A percentile compares a stretch with the other conserved stretches of the same genome.
Conservation (phyloP, 2,113 vertebrate genomes). For the Xiphophorus hellerii region DNA sequence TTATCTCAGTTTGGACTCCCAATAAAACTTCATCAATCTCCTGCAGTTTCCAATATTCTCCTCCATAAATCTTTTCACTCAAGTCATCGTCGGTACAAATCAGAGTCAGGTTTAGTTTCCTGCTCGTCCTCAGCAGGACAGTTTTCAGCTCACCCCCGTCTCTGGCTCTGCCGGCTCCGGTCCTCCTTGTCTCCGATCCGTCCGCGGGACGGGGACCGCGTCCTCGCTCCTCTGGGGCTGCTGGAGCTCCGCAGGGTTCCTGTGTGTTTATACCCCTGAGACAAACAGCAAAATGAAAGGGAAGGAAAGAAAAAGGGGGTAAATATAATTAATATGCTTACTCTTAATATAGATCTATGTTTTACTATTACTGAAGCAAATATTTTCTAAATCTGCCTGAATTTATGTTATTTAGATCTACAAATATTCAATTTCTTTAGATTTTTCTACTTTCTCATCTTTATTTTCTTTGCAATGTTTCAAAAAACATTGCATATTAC, state of each 20-base stretch:
- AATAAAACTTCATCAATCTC: too few species aligned
- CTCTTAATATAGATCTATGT: too few species aligned
- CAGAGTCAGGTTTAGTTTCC: background rate
- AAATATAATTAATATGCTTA: too few species aligned
- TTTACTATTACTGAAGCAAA: too few species aligned
- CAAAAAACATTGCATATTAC: background rate
- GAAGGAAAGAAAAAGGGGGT: background rate
- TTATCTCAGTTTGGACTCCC: too few species aligned
- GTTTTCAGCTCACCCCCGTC: constrained; percentile 76
- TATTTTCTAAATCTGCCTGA: too few species aligned
- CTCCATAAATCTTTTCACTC: too few species aligned
- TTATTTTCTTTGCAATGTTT: background rate
- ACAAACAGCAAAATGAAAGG: too few species aligned
- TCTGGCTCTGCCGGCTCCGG: constrained; percentile 85
- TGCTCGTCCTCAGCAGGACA: background rate
- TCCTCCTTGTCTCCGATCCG: constrained; percentile 83
- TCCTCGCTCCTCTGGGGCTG: constrained; percentile 89
- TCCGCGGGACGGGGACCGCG: constrained; percentile 88
- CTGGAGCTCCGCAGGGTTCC: constrained; percentile 91
- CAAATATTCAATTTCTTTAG: background rate
- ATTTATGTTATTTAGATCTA: background rate
- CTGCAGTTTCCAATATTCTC: too few species aligned
- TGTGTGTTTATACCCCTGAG: constrained; percentile 84
- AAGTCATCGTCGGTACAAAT: background rate
- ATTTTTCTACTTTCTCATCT: background rate